Evolutionary conservation across 2,113 vertebrate genomes (phyloP), one percentile per base, ranked within the genome.

Genomic region (Arizona elegans): DNA sequence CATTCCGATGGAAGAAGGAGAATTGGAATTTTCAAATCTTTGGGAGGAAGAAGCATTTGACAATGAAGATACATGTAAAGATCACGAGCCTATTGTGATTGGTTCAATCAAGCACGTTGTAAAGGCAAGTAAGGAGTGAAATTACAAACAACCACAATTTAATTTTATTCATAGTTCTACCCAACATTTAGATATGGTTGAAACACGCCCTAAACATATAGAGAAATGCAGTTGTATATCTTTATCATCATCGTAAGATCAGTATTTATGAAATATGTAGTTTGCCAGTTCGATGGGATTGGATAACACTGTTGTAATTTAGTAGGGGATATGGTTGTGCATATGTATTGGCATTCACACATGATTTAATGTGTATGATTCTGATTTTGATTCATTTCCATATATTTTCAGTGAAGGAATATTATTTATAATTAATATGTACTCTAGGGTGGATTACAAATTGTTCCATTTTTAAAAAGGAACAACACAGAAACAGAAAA

Each of bases 1-100:
- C 87, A 96, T 99, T 58, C 98, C 99, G 0, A 93, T 99, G 38
- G 99, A 99, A 95, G 99, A 99, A 97, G 99, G 99, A 94, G 97
- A 98, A 43, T 88, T 98, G 90, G 98, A 99, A 59, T 95, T 99
- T 1, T 93, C 96, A 94, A 98, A 98, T 88, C 96, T 98, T 93
- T 99, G 99, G 99, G 97, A 96, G 65, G 96, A 98, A 81, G 96
- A 97, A 85, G 70, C 87, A 92, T 95, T 95, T 90, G 97, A 97
- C 94, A 96, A 96, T 47, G 96, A 97, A 55, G 94, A 96, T 86
- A 96, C 97, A 81, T 92, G 88, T 56, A 96, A 94, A 75, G 94
- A 97, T 62, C 91, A 96, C 38, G 96, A 97, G 53, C 97, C 98
- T 2, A 93, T 98, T 96, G 97, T 98, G 86, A 99, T 99, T 50